Conservation (phyloP, 2,888 invertebrate genomes). For the Epistrophella euchroma region DNA sequence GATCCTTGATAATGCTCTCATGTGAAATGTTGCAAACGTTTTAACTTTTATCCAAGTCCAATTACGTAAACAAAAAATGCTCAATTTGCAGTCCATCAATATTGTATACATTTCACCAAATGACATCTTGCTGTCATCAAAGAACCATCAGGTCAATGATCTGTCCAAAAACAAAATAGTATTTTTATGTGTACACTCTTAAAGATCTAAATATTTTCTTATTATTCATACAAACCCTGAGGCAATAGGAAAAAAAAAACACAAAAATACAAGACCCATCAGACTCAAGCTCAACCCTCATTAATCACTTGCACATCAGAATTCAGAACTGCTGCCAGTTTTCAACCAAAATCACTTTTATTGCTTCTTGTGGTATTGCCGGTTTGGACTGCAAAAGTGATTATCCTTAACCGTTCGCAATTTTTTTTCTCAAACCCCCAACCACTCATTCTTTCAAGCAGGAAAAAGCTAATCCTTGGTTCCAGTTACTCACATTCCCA, state of each 20-base stretch:
- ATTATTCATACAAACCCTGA: not conserved
- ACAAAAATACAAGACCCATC: not conserved
- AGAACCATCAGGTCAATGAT: slow-evolving; percentile 50
- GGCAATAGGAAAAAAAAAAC: not conserved
- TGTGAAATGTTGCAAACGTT: no score
- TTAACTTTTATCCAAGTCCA: not conserved
- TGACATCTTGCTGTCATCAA: slow-evolving; percentile 32
- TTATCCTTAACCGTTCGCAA: slow-evolving; percentile 69
- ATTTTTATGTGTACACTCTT: slow-evolving; percentile 3
- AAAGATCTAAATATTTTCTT: not conserved
- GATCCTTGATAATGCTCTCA: no score
- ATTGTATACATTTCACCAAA: not conserved
- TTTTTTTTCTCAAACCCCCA: slow-evolving; percentile 19
- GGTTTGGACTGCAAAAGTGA: slow-evolving; percentile 57
- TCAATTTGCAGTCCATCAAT: slow-evolving; percentile 51
- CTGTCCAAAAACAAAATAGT: slow-evolving; percentile 26
- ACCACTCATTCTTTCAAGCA: slow-evolving; percentile 13
- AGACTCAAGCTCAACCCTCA: slow-evolving; percentile 38
- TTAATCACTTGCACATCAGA: slow-evolving; percentile 72
- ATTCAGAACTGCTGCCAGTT: slow-evolving; percentile 59
- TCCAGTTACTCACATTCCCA: slow-evolving; percentile 47
- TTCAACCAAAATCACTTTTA: slow-evolving; percentile 59
- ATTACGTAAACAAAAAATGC: slow-evolving; percentile 3
- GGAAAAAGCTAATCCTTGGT: slow-evolving; percentile 54
- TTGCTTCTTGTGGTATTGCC: slow-evolving; percentile 36